Conservation (phyloP, 2,113 vertebrate species). For the Antechinus stuartii region DNA sequence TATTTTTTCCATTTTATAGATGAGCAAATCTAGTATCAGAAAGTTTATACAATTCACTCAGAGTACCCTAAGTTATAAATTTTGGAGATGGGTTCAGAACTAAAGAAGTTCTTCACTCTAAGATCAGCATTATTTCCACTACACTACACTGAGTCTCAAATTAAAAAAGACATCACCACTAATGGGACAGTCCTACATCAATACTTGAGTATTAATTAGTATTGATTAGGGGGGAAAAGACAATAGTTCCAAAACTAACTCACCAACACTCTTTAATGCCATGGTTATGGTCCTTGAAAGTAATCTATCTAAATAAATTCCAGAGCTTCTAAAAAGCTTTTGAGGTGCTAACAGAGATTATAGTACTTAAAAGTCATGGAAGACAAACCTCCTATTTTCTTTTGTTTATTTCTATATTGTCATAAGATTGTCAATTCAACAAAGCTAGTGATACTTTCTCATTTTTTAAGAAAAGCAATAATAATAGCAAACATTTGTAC, state of each 20-base stretch:
- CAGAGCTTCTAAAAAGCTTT: constrained; percentile 39
- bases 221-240: constrained; percentile 69
- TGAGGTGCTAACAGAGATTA: neutral
- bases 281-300: constrained; percentile 65
- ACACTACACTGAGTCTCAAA: neutral
- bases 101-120: neutral
- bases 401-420: constrained; percentile 48
- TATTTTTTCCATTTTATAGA: neutral
- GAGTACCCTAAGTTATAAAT: neutral
- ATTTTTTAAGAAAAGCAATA: neutral
- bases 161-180: constrained; percentile 59
- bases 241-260: constrained; percentile 58
- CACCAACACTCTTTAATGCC: constrained; percentile 50
- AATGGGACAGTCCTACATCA: constrained; percentile 33
- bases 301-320: constrained; percentile 51
- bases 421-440: constrained; percentile 41
- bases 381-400: constrained; percentile 46
- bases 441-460: constrained; percentile 54
- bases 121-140: neutral
- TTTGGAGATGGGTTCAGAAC: neutral
- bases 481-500: neutral
- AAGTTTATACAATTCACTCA: neutral
- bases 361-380: constrained; percentile 53
- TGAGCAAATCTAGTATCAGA: neutral
- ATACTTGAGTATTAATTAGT: constrained; percentile 63